Conservation (phyloP, 2,888 invertebrate genomes). For the Pseudoips prasinana region DNA sequence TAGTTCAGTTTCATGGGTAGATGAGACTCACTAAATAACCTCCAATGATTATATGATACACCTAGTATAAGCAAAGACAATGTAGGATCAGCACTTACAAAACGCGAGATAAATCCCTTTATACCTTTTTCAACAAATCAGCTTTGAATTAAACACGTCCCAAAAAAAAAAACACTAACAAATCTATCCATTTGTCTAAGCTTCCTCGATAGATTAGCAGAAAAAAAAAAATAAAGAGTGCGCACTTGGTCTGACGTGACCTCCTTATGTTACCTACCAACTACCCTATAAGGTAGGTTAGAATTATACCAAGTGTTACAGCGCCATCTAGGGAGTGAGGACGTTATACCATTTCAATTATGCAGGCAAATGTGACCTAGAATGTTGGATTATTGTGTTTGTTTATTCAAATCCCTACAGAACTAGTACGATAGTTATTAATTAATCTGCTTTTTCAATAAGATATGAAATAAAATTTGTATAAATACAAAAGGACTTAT, state of each 20-base stretch:
- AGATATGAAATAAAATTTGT: too few relatives aligned
- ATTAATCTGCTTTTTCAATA: slow-evolving; percentile 3
- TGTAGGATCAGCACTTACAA: too few relatives aligned
- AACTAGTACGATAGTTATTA: too few relatives aligned
- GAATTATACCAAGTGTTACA: slow-evolving; percentile 31
- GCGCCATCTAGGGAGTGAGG: slow-evolving; percentile 44
- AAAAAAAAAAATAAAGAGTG: not conserved
- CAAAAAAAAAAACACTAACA: slow-evolving; percentile 1
- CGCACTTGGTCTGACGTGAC: slow-evolving; percentile 10
- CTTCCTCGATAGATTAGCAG: not conserved
- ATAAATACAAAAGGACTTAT: too few relatives aligned
- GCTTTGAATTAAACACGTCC: too few relatives aligned
- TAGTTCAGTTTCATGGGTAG: too few relatives aligned
- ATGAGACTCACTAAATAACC: too few relatives aligned
- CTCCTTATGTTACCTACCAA: slow-evolving; percentile 28
- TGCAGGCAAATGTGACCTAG: slow-evolving; percentile 44
- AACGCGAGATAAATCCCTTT: too few relatives aligned
- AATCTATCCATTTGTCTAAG: not conserved
- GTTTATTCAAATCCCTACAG: slow-evolving; percentile 2
- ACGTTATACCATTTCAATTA: slow-evolving; percentile 40
- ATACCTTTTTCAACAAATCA: too few relatives aligned
- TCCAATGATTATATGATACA: too few relatives aligned
- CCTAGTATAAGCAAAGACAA: too few relatives aligned
- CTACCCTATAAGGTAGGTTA: slow-evolving; percentile 42
- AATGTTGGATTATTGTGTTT: slow-evolving; percentile 24